Base-by-base conservation (phyloP, 2,113 vertebrate species). In the Anhinga anhinga region DNA sequence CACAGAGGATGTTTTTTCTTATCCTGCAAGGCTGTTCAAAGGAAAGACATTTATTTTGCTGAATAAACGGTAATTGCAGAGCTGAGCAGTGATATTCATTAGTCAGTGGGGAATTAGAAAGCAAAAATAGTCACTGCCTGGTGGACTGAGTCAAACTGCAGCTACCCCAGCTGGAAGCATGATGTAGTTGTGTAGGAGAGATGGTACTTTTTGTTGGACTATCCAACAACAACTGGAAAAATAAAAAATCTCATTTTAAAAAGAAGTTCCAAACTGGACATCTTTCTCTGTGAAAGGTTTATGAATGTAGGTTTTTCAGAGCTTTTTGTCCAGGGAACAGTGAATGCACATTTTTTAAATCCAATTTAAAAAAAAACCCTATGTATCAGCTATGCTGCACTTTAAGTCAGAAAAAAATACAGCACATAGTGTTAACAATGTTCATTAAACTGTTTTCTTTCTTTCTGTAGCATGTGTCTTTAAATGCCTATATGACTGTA, bases 11-110 rank as follows among this genome's bases (percentile, higher is more conserved):
- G 13, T 3, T 94, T 70, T 65, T 76, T 77, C 38, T 83, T 50
- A 45, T 47, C 50, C 55, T 70, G 7, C 25, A 49, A 59, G 27
- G 4, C 26, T 88, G 23, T 40, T 74, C 1, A 4, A 82, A 78
- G 38, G 32, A 95, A 88, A 92, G 50, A 49, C 10, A 44, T 71
- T 91, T 67, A 29, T 95, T 38, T 59, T 55, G 16, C 18, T 81
- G 79, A 78, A 58, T 70, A 83, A 92, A 84, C n/a, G 45, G 42
- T 53, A 87, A 78, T 81, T 94, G 69, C 47, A 83, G 50, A 93
- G 11, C 15, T 86, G 16, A 76, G 47, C 40, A 34, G 69, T 19
- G 32, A 40, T 67, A 59, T 84, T 89, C 42, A 55, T 71, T 91
- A 82, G 59, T 25, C 69, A 74, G 26, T 55, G 42, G 5, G n/a